These are phyloP conservation scores for Alethe castanea DNA, from an alignment of 2,113 vertebrate genomes.

Conservation along the genomic window DNA sequence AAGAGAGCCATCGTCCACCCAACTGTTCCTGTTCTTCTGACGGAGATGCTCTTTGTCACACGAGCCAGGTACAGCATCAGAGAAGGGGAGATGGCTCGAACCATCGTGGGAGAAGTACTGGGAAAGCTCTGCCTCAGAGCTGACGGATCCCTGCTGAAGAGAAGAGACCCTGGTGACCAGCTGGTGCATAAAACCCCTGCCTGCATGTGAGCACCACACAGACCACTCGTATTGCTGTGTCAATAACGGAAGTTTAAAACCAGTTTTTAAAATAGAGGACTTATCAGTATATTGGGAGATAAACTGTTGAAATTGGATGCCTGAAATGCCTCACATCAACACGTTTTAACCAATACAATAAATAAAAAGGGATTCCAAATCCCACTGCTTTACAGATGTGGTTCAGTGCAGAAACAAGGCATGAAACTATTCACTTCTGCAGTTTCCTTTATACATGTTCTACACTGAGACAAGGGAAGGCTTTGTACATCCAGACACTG, in stretches of 20 bases:
- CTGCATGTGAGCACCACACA: background rate
- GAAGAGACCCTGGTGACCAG: background rate
- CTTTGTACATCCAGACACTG: background rate
- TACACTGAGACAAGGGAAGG: background rate
- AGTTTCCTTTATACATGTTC: background rate
- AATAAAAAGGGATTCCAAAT: background rate
- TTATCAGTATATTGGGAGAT: background rate
- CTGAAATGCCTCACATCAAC: background rate
- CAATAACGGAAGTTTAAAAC: background rate
- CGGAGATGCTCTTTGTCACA: constrained; percentile 77
- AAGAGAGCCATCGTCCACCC: constrained; percentile 68
- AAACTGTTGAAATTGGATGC: background rate
- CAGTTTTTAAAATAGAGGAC: background rate
- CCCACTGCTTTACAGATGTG: background rate
- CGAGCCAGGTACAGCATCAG: constrained; percentile 73
- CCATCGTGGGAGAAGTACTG: constrained; percentile 83
- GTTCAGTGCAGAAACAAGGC: background rate
- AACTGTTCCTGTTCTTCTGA: constrained; percentile 72
- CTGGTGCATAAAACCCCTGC: background rate
- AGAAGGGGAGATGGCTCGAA: constrained; percentile 70
- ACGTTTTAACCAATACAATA: background rate
- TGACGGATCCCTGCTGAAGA: constrained; percentile 82
- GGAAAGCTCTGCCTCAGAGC: constrained; percentile 86
- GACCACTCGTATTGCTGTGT: too few relatives aligned
- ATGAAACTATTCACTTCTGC: background rate